phyloP scores from a whole-genome alignment of 2,113 vertebrate species.

The Pelecanoides urinatrix region DNA sequence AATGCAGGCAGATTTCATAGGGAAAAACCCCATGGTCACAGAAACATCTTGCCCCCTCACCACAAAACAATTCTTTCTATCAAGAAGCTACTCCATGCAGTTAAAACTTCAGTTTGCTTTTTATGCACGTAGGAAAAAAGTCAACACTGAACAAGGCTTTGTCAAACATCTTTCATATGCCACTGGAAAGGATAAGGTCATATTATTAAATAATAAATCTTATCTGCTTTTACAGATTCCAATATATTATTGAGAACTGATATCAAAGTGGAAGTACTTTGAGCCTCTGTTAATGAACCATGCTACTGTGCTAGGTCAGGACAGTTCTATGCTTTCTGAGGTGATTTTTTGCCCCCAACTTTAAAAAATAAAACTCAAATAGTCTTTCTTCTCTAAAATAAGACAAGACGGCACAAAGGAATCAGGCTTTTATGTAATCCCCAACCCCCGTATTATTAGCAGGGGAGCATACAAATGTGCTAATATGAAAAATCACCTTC shows the following conservation, averaged over 20 bases:
- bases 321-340: not conserved
- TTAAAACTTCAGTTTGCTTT: slow-evolving; percentile 19
- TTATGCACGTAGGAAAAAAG: not conserved
- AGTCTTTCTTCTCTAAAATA: too few species aligned
- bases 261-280: slow-evolving; percentile 14
- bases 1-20: not conserved
- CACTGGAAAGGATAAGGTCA: not conserved
- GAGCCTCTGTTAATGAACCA: slow-evolving; percentile 9
- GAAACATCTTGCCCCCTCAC: not conserved
- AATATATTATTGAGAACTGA: not conserved
- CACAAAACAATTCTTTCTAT: not conserved
- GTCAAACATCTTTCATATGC: slow-evolving; percentile 28
- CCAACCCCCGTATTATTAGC: not conserved
- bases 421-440: not conserved
- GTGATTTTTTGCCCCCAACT: not conserved
- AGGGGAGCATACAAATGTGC: not conserved
- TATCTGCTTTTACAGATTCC: slow-evolving; percentile 1
- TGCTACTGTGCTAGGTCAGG: not conserved
- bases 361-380: slow-evolving; percentile 4
- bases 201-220: slow-evolving; percentile 36
- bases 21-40: not conserved
- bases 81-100: not conserved
- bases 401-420: not conserved
- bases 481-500: slow-evolving; percentile 40
- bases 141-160: slow-evolving; percentile 18